Conservation (phyloP, 2,113 vertebrate species). For the Myocastor coypus region DNA sequence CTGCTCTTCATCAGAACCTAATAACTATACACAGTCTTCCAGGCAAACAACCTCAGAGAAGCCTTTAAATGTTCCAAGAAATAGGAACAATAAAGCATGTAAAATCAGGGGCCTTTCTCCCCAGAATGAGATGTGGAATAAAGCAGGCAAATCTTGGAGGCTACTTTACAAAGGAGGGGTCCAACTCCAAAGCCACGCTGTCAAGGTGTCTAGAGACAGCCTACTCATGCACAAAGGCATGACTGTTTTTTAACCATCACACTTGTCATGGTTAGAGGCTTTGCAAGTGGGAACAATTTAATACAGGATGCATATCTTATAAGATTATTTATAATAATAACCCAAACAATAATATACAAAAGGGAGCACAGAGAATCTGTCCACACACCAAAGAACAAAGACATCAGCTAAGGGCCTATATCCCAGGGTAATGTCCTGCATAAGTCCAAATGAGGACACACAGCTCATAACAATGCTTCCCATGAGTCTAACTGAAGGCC, state of each 20-base stretch:
- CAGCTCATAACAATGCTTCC: too few species aligned
- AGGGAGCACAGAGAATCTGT: too few species aligned
- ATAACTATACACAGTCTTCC: neutral
- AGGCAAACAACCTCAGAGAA: neutral
- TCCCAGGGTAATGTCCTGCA: too few species aligned
- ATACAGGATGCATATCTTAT: too few species aligned
- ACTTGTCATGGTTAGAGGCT: too few species aligned
- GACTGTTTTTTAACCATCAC: neutral
- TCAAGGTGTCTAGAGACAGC: neutral
- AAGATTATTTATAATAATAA: too few species aligned
- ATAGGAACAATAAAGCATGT: neutral
- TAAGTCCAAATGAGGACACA: too few species aligned
- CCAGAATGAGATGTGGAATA: neutral
- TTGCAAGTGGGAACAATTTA: too few species aligned
- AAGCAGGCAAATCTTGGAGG: neutral
- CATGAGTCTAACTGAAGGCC: too few species aligned
- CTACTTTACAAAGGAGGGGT: neutral
- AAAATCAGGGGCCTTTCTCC: neutral
- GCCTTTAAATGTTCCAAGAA: neutral
- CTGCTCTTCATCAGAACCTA: neutral
- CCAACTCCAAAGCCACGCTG: neutral
- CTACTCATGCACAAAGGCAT: neutral
- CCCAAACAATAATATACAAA: too few species aligned
- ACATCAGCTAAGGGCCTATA: too few species aligned
- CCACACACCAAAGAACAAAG: too few species aligned